These are phyloP conservation scores for Magallana ariakensis DNA, from an alignment of 1,140 invertebrate species.

Conservation along the genomic window DNA sequence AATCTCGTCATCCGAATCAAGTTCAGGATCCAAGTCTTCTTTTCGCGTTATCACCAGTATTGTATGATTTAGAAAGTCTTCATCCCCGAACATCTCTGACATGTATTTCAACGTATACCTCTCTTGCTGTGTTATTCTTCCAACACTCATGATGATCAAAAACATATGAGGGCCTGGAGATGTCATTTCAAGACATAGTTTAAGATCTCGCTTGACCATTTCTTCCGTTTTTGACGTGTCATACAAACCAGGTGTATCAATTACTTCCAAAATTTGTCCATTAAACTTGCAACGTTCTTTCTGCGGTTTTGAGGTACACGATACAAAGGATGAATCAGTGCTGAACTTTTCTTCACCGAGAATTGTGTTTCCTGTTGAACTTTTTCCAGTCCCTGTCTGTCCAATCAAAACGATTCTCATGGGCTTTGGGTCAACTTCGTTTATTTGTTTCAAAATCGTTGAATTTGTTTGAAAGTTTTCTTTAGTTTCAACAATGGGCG, in stretches of 20 bases:
- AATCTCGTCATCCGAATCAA: not conserved
- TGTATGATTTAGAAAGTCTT: constrained; percentile 15
- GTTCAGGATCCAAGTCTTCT: not conserved
- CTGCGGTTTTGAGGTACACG: constrained; percentile 39
- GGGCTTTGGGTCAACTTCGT: too few relatives aligned
- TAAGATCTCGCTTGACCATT: constrained; percentile 14
- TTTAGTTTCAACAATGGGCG: too few relatives aligned
- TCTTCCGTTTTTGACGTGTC: constrained; percentile 34
- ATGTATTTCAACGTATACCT: constrained; percentile 11
- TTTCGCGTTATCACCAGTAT: constrained; percentile 18
- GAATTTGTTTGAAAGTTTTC: too few relatives aligned
- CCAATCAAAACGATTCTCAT: constrained; percentile 45
- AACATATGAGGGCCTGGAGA: constrained; percentile 36
- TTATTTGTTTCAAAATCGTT: too few relatives aligned
- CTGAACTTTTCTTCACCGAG: constrained; percentile 33
- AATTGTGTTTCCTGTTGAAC: constrained; percentile 54
- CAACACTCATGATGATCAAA: not conserved
- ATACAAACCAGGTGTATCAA: constrained; percentile 49
- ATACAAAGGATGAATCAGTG: not conserved
- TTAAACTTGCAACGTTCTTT: not conserved
- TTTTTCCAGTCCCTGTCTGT: constrained; percentile 53
- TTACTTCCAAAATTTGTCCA: constrained; percentile 10
- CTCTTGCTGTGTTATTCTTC: not conserved
- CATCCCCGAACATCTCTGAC: not conserved
- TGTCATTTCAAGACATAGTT: constrained; percentile 15